These are phyloP conservation scores for Fragum fragum DNA, from an alignment of 2,888 invertebrate species.

Conservation along the genomic window DNA sequence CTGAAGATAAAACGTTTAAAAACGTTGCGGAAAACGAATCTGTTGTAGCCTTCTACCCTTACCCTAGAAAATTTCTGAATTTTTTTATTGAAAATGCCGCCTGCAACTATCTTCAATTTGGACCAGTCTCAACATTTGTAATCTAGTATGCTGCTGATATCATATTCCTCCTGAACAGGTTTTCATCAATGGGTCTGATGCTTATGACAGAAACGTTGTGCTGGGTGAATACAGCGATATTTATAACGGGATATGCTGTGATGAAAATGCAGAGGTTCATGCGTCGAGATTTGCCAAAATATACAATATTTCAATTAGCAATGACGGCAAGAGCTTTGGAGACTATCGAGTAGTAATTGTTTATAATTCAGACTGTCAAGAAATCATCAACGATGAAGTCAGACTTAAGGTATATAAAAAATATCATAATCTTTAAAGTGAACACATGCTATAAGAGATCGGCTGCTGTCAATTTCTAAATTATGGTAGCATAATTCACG, in stretches of 20 bases:
- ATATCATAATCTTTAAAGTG: no score
- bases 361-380: constrained; percentile 10
- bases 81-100: not conserved
- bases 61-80: not conserved
- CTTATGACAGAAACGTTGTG: not conserved
- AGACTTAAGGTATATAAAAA: not conserved
- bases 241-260: constrained; percentile 1
- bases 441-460: not conserved
- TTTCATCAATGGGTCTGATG: not conserved
- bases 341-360: not conserved
- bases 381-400: not conserved
- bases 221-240: not conserved
- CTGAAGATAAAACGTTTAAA: no score
- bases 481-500: not conserved
- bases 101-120: not conserved
- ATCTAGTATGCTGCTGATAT: no score
- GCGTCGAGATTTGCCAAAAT: not conserved
- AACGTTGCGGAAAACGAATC: no score
- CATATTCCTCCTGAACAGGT: not conserved
- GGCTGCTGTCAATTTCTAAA: not conserved
- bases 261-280: no score
- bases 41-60: no score
- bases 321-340: constrained; percentile 2
- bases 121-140: not conserved
- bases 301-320: constrained; percentile 11